Conservation (phyloP, 2,888 invertebrate species). For the Folsomia candida region DNA sequence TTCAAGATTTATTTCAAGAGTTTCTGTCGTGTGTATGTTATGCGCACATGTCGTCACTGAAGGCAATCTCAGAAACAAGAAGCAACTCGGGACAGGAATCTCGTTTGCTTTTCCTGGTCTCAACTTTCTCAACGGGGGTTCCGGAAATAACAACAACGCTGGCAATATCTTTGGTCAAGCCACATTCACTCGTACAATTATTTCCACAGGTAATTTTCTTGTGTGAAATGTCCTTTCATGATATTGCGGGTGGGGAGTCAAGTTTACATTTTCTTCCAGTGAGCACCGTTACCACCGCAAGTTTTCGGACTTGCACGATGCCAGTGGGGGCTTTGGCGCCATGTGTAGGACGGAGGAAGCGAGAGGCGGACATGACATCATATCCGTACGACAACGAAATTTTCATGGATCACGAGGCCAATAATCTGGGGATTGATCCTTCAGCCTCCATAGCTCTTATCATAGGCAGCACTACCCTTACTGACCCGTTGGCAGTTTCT, state of each 20-base stretch:
- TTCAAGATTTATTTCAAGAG: not conserved
- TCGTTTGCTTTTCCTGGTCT: constrained; percentile 41
- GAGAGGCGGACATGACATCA: not conserved
- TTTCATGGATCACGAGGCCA: not conserved
- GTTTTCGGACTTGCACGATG: constrained; percentile 36
- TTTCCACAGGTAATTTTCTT: constrained; percentile 45
- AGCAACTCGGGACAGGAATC: constrained; percentile 19
- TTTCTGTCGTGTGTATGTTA: not conserved
- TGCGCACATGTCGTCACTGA: not conserved
- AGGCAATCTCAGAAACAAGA: not conserved
- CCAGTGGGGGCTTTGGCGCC: constrained; percentile 17
- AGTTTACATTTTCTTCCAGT: constrained; percentile 23
- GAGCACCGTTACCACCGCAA: constrained; percentile 33
- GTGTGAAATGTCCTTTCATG: too few relatives aligned
- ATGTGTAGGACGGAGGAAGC: constrained; percentile 33
- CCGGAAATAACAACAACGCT: constrained; percentile 10
- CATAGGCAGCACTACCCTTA: constrained; percentile 33
- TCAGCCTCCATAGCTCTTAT: constrained; percentile 25
- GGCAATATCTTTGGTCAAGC: constrained; percentile 33
- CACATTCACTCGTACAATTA: constrained; percentile 37
- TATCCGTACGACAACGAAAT: not conserved
- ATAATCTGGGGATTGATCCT: constrained; percentile 12
- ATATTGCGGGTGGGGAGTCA: too few relatives aligned
- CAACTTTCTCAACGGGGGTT: constrained; percentile 17
- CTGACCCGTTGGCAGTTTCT: constrained; percentile 24